A percentile compares a stretch with the other conserved stretches of the same genome.
Conservation (phyloP, 2,888 invertebrate species). For the Aphrophora alni region DNA sequence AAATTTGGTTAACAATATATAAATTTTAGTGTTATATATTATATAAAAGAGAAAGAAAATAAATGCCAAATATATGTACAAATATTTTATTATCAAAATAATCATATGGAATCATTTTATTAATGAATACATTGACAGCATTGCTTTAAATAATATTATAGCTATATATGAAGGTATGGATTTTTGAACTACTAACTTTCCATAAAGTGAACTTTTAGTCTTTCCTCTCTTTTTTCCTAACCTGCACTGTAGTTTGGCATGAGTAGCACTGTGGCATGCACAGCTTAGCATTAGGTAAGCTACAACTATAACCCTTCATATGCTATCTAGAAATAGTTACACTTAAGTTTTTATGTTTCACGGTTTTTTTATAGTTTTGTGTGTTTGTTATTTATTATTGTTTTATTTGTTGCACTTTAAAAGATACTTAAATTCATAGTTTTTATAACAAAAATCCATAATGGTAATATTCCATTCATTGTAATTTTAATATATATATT, state of each 20-base stretch:
- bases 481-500: no score
- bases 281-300: slow-evolving; percentile 1
- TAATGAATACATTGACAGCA: neutral
- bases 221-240: neutral
- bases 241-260: slow-evolving; percentile 9
- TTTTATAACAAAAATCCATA: no score
- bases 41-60: neutral
- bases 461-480: no score
- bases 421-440: no score
- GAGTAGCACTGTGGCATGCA: neutral
- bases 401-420: no score
- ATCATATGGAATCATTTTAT: neutral
- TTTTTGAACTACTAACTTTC: neutral
- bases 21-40: no score
- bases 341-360: no score
- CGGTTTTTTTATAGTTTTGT: no score
- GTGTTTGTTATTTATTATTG: no score
- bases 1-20: no score
- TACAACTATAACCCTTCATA: neutral
- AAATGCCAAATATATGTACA: no score
- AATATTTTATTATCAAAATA: neutral
- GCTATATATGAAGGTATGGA: neutral
- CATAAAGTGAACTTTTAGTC: neutral
- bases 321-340: neutral
- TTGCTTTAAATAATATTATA: neutral